Conservation (phyloP, 2,113 vertebrate species). For the Sander lucioperca region DNA sequence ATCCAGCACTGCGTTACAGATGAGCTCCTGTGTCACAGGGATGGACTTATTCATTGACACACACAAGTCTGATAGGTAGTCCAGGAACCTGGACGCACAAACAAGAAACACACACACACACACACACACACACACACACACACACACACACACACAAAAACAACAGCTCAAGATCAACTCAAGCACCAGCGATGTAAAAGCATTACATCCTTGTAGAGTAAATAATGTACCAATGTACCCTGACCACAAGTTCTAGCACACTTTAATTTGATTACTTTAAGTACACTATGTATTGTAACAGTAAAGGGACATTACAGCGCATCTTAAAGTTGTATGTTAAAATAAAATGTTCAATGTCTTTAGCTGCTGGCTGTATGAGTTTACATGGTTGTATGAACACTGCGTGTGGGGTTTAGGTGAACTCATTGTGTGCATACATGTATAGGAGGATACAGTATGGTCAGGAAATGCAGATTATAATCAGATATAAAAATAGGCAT, state of each 20-base stretch:
- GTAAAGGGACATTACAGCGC: neutral
- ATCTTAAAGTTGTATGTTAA: neutral
- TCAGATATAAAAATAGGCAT: neutral
- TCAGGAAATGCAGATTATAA: neutral
- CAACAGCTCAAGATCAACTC: neutral
- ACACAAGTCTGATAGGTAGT: conserved; percentile 97
- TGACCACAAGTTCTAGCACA: neutral
- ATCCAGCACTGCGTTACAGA: conserved; percentile 97
- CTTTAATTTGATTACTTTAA: conserved; percentile 2
- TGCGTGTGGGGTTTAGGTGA: neutral
- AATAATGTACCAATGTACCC: neutral
- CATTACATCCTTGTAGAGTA: neutral
- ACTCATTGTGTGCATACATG: neutral
- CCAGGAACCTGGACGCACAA: conserved; percentile 89
- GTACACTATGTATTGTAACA: neutral
- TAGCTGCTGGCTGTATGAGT: neutral
- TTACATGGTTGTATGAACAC: neutral
- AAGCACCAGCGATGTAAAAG: neutral
- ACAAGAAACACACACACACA: conserved; percentile 44
- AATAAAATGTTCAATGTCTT: neutral
- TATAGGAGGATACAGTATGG: neutral
- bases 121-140: conserved; percentile 87
- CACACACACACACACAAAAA: conserved; percentile 41
- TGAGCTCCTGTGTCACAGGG: conserved; percentile 97
- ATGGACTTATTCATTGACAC: conserved; percentile 99